phyloP scores from a whole-genome alignment of 2,888 invertebrate genomes.

The Mesopsocus fuscifrons region DNA sequence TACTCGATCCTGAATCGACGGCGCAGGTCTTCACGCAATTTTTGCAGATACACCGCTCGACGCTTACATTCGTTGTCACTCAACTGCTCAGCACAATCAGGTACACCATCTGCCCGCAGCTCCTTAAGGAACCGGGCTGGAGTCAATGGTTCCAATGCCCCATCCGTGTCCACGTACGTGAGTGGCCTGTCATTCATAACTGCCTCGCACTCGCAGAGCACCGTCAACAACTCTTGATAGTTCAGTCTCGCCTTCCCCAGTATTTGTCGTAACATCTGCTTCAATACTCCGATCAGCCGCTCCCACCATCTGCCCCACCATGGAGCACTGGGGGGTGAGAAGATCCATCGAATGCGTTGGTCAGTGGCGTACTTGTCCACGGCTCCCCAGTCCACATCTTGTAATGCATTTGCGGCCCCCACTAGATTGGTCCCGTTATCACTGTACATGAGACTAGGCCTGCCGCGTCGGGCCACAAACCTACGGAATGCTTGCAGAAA shows the following conservation, averaged over 20 bases:
- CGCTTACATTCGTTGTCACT: no score
- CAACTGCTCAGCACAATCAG: no score
- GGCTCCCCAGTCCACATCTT: constrained; percentile 29
- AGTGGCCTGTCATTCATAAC: constrained; percentile 22
- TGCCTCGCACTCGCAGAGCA: constrained; percentile 20
- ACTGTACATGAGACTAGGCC: constrained; percentile 20
- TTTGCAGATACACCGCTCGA: no score
- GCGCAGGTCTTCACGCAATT: no score
- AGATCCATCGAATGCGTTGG: constrained; percentile 19
- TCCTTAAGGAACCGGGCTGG: constrained; percentile 18
- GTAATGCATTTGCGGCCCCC: constrained; percentile 24
- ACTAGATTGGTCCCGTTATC: constrained; percentile 25
- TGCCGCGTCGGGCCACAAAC: constrained; percentile 21
- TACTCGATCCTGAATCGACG: no score
- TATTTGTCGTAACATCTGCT: constrained; percentile 21
- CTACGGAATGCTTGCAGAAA: constrained; percentile 20
- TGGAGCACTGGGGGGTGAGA: constrained; percentile 23
- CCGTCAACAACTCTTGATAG: constrained; percentile 19
- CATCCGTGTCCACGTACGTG: constrained; percentile 18
- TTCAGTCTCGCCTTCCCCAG: constrained; percentile 20
- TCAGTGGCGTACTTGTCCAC: constrained; percentile 15
- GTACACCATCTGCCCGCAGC: no score
- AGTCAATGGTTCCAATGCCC: constrained; percentile 16
- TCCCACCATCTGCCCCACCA: constrained; percentile 28
- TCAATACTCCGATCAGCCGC: constrained; percentile 22